phyloP scores from a whole-genome alignment of 1,140 invertebrate genomes.

The Lineus longissimus region DNA sequence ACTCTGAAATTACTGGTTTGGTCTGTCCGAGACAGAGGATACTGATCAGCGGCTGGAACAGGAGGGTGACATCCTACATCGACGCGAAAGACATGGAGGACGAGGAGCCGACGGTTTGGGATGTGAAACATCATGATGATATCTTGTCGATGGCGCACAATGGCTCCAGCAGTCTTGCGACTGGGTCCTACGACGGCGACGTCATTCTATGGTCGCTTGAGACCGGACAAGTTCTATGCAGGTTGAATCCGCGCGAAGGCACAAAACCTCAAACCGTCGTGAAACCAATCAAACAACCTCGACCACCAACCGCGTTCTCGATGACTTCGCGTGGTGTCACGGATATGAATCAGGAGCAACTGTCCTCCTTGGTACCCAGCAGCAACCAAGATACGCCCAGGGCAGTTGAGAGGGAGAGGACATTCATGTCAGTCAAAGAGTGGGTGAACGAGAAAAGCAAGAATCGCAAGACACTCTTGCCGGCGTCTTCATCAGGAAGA shows the following conservation, averaged over 20 bases:
- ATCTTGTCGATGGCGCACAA: conserved; percentile 61
- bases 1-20: conserved; percentile 49
- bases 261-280: conserved; percentile 20
- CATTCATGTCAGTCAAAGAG: no score
- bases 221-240: conserved; percentile 65
- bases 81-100: conserved; percentile 56
- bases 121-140: conserved; percentile 66
- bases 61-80: conserved; percentile 66
- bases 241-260: conserved; percentile 30
- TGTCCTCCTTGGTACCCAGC: no score
- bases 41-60: conserved; percentile 69
- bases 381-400: no score
- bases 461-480: no score
- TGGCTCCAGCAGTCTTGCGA: conserved; percentile 62
- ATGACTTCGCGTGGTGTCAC: no score
- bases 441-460: no score
- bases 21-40: conserved; percentile 57
- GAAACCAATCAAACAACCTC: no score
- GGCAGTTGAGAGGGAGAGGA: no score
- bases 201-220: conserved; percentile 72
- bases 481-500: no score
- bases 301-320: no score
- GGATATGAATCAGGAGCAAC: no score
- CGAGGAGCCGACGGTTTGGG: conserved; percentile 60
- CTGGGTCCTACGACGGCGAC: conserved; percentile 66